These are phyloP conservation scores for Imbricaverruca yamaguchii DNA, from an alignment of 2,888 invertebrate species.

Conservation along the genomic window DNA sequence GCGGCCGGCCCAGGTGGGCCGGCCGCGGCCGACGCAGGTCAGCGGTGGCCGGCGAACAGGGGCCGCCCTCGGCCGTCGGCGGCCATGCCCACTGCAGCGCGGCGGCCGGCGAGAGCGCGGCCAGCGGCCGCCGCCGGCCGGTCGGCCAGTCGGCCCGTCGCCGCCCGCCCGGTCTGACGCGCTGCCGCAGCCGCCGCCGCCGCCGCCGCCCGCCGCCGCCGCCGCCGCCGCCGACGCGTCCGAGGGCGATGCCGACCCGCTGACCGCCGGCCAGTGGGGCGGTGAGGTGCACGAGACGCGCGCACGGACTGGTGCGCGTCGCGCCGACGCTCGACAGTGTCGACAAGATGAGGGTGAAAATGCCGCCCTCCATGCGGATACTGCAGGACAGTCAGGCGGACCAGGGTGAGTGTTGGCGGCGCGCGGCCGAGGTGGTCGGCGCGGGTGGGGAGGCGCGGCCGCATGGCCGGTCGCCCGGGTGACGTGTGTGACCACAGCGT, in stretches of 20 bases:
- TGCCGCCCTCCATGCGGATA: constrained; percentile 12
- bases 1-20: background rate
- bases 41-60: background rate
- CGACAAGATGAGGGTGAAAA: constrained; percentile 6
- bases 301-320: background rate
- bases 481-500: background rate
- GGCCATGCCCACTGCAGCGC: background rate
- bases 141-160: background rate
- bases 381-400: constrained; percentile 13
- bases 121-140: background rate
- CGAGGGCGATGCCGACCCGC: background rate
- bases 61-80: background rate
- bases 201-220: constrained; percentile 16
- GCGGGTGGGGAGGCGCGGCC: background rate
- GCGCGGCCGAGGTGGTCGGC: background rate
- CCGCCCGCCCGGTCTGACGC: background rate
- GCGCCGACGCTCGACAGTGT: background rate
- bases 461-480: background rate
- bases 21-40: background rate
- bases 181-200: background rate
- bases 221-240: background rate
- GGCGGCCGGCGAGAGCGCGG: background rate
- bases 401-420: background rate
- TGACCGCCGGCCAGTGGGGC: background rate
- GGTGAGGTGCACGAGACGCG: too few species aligned